These are phyloP conservation scores for Mungos mungo DNA, from an alignment of 2,113 vertebrate genomes.

Conservation along the genomic window DNA sequence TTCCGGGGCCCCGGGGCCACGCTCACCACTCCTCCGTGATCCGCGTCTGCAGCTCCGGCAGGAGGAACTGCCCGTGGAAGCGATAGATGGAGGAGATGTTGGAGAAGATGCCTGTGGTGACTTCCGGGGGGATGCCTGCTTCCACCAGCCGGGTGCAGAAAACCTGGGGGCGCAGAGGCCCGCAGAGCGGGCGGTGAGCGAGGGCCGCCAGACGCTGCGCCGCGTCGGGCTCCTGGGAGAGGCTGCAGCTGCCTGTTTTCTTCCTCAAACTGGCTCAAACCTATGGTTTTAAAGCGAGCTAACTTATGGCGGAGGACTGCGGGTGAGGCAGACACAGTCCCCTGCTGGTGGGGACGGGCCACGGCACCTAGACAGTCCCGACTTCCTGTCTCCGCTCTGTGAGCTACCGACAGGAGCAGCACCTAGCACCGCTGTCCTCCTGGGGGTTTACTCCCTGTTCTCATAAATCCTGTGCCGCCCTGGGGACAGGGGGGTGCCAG, in stretches of 20 bases:
- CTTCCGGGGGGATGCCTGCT: constrained; percentile 92
- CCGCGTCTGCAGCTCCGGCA: constrained; percentile 94
- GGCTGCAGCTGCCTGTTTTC: background rate
- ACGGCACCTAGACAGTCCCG: background rate
- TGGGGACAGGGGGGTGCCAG: background rate
- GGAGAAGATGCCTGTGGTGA: constrained; percentile 97
- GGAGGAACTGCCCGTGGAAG: constrained; percentile 96
- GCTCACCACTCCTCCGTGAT: constrained; percentile 96
- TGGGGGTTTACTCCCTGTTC: background rate
- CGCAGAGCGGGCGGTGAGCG: background rate
- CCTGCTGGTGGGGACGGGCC: background rate
- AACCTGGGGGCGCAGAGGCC: constrained; percentile 84
- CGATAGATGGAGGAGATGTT: constrained; percentile 98
- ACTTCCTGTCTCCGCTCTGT: background rate
- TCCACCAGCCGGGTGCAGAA: constrained; percentile 95
- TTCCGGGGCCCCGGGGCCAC: rapidly evolving
- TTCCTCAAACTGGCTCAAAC: too few species aligned
- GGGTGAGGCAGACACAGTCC: background rate
- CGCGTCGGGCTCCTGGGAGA: background rate
- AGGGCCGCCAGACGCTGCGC: background rate
- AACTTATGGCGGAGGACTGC: background rate
- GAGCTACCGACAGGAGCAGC: background rate
- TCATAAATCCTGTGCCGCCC: background rate
- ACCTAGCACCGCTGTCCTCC: background rate
- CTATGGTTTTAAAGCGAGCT: background rate